Conservation (phyloP, 2,888 invertebrate species). For the Sarcophaga variegata region DNA sequence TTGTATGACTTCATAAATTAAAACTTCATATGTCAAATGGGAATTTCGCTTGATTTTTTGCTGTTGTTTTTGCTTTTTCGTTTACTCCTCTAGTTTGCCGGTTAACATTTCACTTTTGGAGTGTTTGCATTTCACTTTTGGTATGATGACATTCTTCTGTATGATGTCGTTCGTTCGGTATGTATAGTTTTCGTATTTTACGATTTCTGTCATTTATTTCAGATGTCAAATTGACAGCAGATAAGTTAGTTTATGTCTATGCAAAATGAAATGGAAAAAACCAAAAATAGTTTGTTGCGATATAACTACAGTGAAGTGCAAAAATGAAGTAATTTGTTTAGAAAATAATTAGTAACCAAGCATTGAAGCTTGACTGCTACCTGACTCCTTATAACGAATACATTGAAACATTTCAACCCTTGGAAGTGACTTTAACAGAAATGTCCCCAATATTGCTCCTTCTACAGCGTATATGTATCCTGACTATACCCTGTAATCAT, state of each 20-base stretch:
- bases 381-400: too few relatives aligned
- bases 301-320: background rate
- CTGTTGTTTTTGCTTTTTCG: slow-evolving; percentile 17
- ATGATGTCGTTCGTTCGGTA: slow-evolving; percentile 53
- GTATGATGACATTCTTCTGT: slow-evolving; percentile 23
- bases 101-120: slow-evolving; percentile 26
- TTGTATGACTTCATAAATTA: slow-evolving; percentile 69
- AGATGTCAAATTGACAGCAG: slow-evolving; percentile 67
- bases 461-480: too few relatives aligned
- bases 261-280: slow-evolving; percentile 21
- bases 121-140: slow-evolving; percentile 46
- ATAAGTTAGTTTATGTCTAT: slow-evolving; percentile 64
- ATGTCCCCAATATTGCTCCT: too few relatives aligned
- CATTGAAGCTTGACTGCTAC: too few relatives aligned
- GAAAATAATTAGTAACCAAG: background rate
- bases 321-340: background rate
- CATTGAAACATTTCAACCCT: too few relatives aligned
- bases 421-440: too few relatives aligned
- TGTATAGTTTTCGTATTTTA: slow-evolving; percentile 38
- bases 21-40: slow-evolving; percentile 70
- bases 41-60: slow-evolving; percentile 40
- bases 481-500: too few relatives aligned
- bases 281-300: slow-evolving; percentile 17
- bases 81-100: slow-evolving; percentile 69
- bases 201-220: slow-evolving; percentile 67